phyloP scores from a whole-genome alignment of 2,888 invertebrate species.

The Drosophila stalkeri region DNA sequence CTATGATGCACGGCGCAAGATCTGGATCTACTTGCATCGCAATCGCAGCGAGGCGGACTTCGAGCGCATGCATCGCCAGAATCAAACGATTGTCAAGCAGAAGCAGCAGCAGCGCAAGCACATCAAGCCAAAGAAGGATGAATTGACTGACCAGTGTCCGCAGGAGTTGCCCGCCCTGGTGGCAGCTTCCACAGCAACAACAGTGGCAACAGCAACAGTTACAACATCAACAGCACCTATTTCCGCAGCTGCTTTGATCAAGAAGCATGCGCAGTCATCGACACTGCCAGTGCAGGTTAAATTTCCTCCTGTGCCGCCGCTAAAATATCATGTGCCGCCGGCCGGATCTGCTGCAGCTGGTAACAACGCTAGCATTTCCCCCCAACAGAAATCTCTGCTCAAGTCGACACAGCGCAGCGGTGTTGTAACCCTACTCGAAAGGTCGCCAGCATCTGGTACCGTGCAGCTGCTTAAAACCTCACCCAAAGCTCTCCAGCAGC shows the following conservation, averaged over 20 bases:
- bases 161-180: constrained; percentile 77
- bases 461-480: constrained; percentile 39
- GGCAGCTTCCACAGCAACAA: constrained; percentile 41
- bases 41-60: constrained; percentile 87
- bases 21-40: constrained; percentile 98
- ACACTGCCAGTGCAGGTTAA: constrained; percentile 56
- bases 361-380: neutral
- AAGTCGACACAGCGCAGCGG: constrained; percentile 63
- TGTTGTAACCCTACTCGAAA: constrained; percentile 47
- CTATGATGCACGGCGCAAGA: constrained; percentile 95
- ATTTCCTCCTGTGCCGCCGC: constrained; percentile 80
- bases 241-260: constrained; percentile 24
- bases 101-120: constrained; percentile 80
- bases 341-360: constrained; percentile 16
- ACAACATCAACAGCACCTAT: constrained; percentile 15
- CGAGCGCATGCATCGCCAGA: constrained; percentile 89
- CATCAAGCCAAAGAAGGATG: constrained; percentile 55
- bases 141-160: constrained; percentile 15
- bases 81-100: constrained; percentile 88
- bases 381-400: constrained; percentile 73
- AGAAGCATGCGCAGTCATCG: constrained; percentile 51
- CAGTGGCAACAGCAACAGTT: constrained; percentile 18
- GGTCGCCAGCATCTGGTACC: constrained; percentile 20
- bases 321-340: constrained; percentile 79
- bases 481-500: constrained; percentile 29